Evolutionary conservation across 1,140 invertebrate species (phyloP).

Genomic region (Drosophila orosa): DNA sequence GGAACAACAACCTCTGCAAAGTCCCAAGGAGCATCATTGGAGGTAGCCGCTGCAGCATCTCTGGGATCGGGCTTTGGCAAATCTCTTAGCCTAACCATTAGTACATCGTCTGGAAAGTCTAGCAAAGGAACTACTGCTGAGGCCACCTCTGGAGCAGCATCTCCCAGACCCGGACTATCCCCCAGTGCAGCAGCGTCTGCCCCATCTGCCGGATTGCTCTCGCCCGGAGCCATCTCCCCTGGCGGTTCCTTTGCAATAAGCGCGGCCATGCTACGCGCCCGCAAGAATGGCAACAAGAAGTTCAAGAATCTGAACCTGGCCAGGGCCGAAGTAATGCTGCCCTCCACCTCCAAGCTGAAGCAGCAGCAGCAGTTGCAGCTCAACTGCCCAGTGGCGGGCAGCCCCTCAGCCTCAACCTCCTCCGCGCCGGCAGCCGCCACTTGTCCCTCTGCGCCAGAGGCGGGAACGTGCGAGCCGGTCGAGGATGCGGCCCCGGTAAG

Average conservation of each 20-base stretch:
- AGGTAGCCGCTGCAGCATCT: background rate
- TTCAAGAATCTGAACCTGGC: slow-evolving; percentile 83
- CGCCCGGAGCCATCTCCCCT: slow-evolving; percentile 21
- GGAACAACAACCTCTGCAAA: slow-evolving; percentile 6
- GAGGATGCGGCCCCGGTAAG: slow-evolving; percentile 76
- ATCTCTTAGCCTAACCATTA: slow-evolving; percentile 7
- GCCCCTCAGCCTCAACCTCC: slow-evolving; percentile 7
- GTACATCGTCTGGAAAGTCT: slow-evolving; percentile 4
- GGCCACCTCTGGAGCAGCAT: slow-evolving; percentile 11
- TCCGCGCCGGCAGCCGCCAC: slow-evolving; percentile 22
- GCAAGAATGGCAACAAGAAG: slow-evolving; percentile 76
- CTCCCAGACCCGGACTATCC: slow-evolving; percentile 8
- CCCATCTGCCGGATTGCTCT: slow-evolving; percentile 23
- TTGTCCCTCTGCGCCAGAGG: slow-evolving; percentile 29
- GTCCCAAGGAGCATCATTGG: slow-evolving; percentile 4
- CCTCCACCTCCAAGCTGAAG: slow-evolving; percentile 79
- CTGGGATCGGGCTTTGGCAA: slow-evolving; percentile 14
- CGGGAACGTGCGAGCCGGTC: slow-evolving; percentile 28
- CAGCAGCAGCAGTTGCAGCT: slow-evolving; percentile 70
- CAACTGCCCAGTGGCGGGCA: slow-evolving; percentile 55
- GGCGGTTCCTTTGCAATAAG: slow-evolving; percentile 45
- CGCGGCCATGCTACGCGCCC: slow-evolving; percentile 62
- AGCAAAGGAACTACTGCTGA: slow-evolving; percentile 13
- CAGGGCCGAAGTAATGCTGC: slow-evolving; percentile 78
- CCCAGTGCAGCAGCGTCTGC: slow-evolving; percentile 9